A percentile compares a stretch with the other conserved stretches of the same genome.
These are phyloP conservation scores for Paedocypris sp. DNA, from an alignment of 2,113 vertebrate genomes.

Conservation along the genomic window DNA sequence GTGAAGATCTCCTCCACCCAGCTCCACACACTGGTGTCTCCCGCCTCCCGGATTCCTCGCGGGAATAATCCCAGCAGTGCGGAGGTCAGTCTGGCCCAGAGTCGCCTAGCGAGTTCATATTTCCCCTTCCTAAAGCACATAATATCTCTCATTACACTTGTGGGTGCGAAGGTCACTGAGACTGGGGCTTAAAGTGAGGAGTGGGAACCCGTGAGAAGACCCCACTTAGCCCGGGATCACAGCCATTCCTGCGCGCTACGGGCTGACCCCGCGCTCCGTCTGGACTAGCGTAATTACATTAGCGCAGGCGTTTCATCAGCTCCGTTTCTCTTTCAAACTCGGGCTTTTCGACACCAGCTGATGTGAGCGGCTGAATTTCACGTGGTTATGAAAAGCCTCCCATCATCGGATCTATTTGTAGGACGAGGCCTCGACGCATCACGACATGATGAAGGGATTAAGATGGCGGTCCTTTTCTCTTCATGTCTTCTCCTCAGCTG, in stretches of 20 bases:
- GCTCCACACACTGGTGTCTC: not conserved
- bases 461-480: conserved; percentile 10
- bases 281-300: conserved; percentile 50
- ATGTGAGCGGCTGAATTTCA: conserved; percentile 36
- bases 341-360: conserved; percentile 49
- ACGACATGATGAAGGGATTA: conserved; percentile 27
- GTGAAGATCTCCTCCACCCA: not conserved
- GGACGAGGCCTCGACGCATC: conserved; percentile 44
- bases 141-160: conserved; percentile 43
- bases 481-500: conserved; percentile 25
- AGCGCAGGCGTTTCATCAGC: conserved; percentile 43
- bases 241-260: conserved; percentile 32
- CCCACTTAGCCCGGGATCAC: conserved; percentile 35
- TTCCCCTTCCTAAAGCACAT: conserved; percentile 31
- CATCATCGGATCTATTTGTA: conserved; percentile 45
- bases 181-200: conserved; percentile 23
- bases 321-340: conserved; percentile 46
- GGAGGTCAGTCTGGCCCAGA: conserved; percentile 43
- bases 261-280: conserved; percentile 40
- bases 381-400: conserved; percentile 29
- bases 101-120: conserved; percentile 39
- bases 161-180: not conserved
- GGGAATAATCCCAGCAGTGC: conserved; percentile 49
- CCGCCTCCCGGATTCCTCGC: conserved; percentile 24
- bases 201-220: conserved; percentile 28